Percentiles rank a stretch among this genome's conserved stretches.
Conservation (phyloP, 2,888 invertebrate species). For the Eudemis profundana region DNA sequence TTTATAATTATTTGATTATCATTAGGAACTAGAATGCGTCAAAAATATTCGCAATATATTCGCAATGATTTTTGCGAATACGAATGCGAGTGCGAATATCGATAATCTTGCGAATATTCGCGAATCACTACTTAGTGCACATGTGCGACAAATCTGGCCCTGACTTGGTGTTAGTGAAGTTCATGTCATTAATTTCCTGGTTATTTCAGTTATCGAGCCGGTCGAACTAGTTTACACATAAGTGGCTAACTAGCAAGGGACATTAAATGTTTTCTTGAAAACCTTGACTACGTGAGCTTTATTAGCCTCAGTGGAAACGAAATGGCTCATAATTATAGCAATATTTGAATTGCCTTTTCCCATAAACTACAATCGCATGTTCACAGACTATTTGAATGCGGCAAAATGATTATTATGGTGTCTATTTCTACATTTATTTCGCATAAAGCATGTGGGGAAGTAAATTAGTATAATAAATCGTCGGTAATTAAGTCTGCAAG, state of each 20-base stretch:
- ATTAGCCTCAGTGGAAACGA: constrained; percentile 71
- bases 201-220: background rate
- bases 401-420: constrained; percentile 65
- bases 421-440: constrained; percentile 55
- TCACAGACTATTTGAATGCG: constrained; percentile 70
- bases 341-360: constrained; percentile 76
- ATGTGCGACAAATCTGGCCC: too few species aligned
- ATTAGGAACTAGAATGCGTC: too few species aligned
- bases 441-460: constrained; percentile 28
- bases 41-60: too few species aligned
- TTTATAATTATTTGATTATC: too few species aligned
- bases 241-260: constrained; percentile 50
- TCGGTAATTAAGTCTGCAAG: background rate
- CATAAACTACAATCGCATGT: constrained; percentile 77
- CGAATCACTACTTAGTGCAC: too few species aligned
- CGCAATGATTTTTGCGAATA: too few species aligned
- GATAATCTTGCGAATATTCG: too few species aligned
- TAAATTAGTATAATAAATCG: constrained; percentile 26
- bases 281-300: constrained; percentile 67
- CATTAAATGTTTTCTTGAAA: constrained; percentile 65
- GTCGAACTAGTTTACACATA: constrained; percentile 23
- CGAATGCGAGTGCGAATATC: too few species aligned
- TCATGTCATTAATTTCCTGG: background rate
- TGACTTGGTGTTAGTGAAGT: background rate
- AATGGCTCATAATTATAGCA: constrained; percentile 78